phyloP scores from a whole-genome alignment of 2,113 vertebrate genomes.

The Taurulus bubalis region DNA sequence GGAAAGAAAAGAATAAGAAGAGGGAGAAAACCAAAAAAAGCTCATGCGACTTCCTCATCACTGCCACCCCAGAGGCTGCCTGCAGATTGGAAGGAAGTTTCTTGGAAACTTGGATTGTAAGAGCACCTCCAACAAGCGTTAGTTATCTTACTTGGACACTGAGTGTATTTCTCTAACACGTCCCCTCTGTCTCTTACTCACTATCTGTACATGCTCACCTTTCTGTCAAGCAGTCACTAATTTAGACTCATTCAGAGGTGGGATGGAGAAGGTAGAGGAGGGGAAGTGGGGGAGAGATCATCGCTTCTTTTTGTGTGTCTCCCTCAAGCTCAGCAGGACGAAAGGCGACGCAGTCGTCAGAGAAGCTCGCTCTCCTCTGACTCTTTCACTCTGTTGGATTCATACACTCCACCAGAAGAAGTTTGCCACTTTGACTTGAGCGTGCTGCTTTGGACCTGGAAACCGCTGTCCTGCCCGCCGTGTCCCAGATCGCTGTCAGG shows the following conservation, averaged over 20 bases:
- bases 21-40: slow-evolving; percentile 32
- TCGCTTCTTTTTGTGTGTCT: slow-evolving; percentile 45
- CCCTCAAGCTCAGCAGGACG: slow-evolving; percentile 54
- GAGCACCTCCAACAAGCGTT: slow-evolving; percentile 15
- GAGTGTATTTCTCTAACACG: slow-evolving; percentile 23
- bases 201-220: slow-evolving; percentile 34
- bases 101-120: slow-evolving; percentile 49
- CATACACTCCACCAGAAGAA: slow-evolving; percentile 35
- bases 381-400: slow-evolving; percentile 31
- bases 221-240: slow-evolving; percentile 41
- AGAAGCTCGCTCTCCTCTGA: slow-evolving; percentile 5
- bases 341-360: slow-evolving; percentile 16
- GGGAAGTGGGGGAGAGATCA: slow-evolving; percentile 56
- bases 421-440: slow-evolving; percentile 23
- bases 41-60: slow-evolving; percentile 53
- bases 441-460: slow-evolving; percentile 36
- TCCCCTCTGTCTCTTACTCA: slow-evolving; percentile 6
- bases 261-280: slow-evolving; percentile 30
- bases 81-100: slow-evolving; percentile 58
- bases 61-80: slow-evolving; percentile 27
- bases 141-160: slow-evolving; percentile 9
- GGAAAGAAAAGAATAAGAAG: slow-evolving; percentile 28
- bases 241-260: slow-evolving; percentile 56
- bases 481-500: slow-evolving; percentile 57
- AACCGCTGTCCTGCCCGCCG: slow-evolving; percentile 34